A percentile compares a stretch with the other conserved stretches of the same genome.
phyloP scores from a whole-genome alignment of 2,888 invertebrate species.

The Temnothorax rugatulus region DNA sequence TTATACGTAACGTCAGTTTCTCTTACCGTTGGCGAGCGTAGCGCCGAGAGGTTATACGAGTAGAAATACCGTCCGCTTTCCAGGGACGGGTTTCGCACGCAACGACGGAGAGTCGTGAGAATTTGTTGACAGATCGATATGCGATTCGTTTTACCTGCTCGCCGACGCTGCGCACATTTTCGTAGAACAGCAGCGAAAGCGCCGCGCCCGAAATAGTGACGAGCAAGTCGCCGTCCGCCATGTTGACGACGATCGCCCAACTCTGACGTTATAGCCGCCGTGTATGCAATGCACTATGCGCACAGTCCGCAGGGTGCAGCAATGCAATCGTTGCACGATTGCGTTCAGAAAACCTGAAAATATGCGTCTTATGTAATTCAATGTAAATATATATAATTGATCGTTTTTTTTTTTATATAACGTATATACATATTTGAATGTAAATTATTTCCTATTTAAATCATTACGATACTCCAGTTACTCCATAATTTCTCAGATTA shows the following conservation, averaged over 20 bases:
- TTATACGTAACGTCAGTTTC: slow-evolving; percentile 20
- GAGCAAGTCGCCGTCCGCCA: slow-evolving; percentile 82
- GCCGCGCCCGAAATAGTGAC: slow-evolving; percentile 88
- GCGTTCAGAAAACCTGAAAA: background rate
- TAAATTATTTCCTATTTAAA: background rate
- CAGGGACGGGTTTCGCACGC: background rate
- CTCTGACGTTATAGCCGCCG: slow-evolving; percentile 23
- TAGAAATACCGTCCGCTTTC: background rate
- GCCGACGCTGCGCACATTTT: slow-evolving; percentile 89
- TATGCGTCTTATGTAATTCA: background rate
- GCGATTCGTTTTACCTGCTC: slow-evolving; percentile 87
- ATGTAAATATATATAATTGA: background rate
- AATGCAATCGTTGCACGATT: background rate
- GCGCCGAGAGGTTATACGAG: slow-evolving; percentile 26
- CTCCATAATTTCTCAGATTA: background rate
- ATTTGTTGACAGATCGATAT: background rate
- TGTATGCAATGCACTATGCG: background rate
- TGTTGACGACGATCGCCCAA: slow-evolving; percentile 76
- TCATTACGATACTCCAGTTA: background rate
- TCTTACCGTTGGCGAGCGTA: background rate
- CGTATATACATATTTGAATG: background rate
- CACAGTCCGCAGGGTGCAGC: background rate
- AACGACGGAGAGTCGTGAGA: background rate
- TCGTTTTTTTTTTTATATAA: background rate
- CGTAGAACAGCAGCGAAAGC: slow-evolving; percentile 90